Evolutionary conservation across 37 sponge, comb jelly and placozoan species (phyloP).

Genomic region (Crambe crambe): DNA sequence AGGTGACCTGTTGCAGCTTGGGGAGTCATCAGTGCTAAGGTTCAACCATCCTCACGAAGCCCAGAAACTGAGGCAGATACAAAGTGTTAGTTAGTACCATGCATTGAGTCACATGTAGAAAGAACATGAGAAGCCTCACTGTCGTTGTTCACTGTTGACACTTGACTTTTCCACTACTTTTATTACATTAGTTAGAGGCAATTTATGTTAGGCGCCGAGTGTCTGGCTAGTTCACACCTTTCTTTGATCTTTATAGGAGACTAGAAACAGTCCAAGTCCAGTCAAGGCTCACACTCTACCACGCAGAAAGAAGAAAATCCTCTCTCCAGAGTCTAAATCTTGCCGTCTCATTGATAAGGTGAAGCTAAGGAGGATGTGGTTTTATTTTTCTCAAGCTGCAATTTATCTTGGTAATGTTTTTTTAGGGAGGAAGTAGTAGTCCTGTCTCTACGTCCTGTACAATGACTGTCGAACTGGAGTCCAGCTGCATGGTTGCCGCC

Average conservation of each 20-base stretch:
- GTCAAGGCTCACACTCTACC: conserved; percentile 6
- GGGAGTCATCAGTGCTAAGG: conserved; percentile 40
- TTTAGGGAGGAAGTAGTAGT: background rate
- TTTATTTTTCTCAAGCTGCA: background rate
- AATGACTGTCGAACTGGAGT: conserved; percentile 27
- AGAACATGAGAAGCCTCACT: no score
- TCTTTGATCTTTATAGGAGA: no score
- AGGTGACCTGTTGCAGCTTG: conserved; percentile 66
- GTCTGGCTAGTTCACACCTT: no score
- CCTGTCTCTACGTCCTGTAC: conserved; percentile 17
- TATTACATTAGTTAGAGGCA: no score
- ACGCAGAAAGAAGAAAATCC: background rate
- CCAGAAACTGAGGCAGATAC: conserved; percentile 27
- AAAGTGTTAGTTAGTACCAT: conserved; percentile 27
- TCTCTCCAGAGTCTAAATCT: background rate
- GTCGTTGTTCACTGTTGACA: no score
- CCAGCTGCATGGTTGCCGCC: background rate
- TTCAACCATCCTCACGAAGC: conserved; percentile 85
- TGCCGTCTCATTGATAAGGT: background rate
- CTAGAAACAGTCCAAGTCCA: no score
- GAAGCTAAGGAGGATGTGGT: background rate
- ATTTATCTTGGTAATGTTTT: background rate
- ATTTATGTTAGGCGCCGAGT: no score
- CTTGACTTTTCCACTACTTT: no score
- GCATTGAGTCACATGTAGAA: no score